Percentiles rank a stretch among this genome's conserved stretches.
Evolutionary conservation across 2,888 invertebrate species (phyloP).

Genomic region (Anticlea derivata): DNA sequence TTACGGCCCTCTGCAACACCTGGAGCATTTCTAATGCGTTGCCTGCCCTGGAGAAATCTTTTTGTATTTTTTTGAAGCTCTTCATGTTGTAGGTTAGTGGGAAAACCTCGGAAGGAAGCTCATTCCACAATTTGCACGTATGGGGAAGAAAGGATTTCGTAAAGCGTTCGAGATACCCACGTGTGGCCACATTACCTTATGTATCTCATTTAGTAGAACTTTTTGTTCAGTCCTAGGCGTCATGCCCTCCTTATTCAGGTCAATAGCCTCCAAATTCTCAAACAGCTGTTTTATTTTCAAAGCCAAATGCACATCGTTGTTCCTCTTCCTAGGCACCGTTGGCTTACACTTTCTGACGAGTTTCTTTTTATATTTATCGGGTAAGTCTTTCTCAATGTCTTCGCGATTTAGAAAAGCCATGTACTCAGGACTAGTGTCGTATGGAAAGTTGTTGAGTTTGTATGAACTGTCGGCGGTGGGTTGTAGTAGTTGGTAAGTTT

Average conservation of each 20-base stretch:
- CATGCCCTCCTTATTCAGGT: constrained; percentile 63
- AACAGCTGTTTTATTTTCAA: constrained; percentile 73
- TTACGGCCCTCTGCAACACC: no score
- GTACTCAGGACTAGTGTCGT: constrained; percentile 83
- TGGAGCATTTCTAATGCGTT: no score
- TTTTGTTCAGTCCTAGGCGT: constrained; percentile 82
- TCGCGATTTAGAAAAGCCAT: constrained; percentile 77
- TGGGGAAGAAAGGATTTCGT: no score
- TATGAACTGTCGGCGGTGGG: constrained; percentile 44
- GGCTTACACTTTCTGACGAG: constrained; percentile 56
- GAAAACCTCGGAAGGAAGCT: no score
- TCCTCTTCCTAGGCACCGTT: constrained; percentile 61
- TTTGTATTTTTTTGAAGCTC: no score
- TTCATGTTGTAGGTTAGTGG: no score
- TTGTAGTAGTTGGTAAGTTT: constrained; percentile 58
- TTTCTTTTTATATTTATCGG: constrained; percentile 68
- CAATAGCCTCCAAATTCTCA: constrained; percentile 71
- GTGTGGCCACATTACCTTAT: constrained; percentile 73
- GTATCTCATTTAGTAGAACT: constrained; percentile 81
- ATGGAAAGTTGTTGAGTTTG: constrained; percentile 66
- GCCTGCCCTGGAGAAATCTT: no score
- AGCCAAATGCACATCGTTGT: constrained; percentile 66
- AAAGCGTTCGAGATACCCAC: no score
- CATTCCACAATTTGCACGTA: no score
- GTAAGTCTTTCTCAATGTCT: constrained; percentile 74